phyloP scores from a whole-genome alignment of 2,888 invertebrate genomes.

The Nomada fabriciana region DNA sequence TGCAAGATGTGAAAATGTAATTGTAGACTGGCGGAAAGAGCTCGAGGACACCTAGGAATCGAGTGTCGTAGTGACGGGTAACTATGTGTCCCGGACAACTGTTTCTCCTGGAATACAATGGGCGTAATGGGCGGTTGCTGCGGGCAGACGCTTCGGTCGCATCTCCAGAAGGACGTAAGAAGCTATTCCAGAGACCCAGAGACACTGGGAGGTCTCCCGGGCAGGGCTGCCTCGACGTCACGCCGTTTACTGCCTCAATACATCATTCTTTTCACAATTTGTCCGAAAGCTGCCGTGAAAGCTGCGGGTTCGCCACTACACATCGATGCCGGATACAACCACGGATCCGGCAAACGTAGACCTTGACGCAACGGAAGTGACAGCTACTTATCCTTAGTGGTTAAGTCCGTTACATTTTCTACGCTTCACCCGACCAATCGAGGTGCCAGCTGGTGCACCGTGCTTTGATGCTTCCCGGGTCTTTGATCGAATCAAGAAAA shows the following conservation, averaged over 20 bases:
- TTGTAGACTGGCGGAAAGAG: slow-evolving; percentile 56
- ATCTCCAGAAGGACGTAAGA: slow-evolving; percentile 74
- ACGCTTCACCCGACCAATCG: slow-evolving; percentile 64
- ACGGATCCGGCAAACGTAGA: slow-evolving; percentile 22
- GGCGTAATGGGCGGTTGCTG: slow-evolving; percentile 79
- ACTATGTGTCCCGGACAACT: slow-evolving; percentile 56
- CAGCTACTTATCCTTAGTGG: slow-evolving; percentile 78
- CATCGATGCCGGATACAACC: slow-evolving; percentile 38
- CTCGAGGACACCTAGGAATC: slow-evolving; percentile 41
- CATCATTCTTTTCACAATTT: slow-evolving; percentile 82
- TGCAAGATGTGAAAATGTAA: slow-evolving; percentile 69
- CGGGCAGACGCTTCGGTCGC: slow-evolving; percentile 78
- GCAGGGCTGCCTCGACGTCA: slow-evolving; percentile 71
- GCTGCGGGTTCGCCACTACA: slow-evolving; percentile 67
- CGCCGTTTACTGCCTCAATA: slow-evolving; percentile 75
- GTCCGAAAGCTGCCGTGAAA: slow-evolving; percentile 78
- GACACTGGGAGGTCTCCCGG: slow-evolving; percentile 77
- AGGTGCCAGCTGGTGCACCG: slow-evolving; percentile 18
- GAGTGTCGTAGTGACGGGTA: slow-evolving; percentile 17
- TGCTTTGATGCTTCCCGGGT: not conserved
- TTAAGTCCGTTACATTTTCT: slow-evolving; percentile 72
- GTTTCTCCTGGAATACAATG: slow-evolving; percentile 75
- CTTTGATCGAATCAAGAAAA: slow-evolving; percentile 19
- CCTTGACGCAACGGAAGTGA: slow-evolving; percentile 71
- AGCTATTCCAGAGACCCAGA: slow-evolving; percentile 61